These are phyloP conservation scores for Loripinus fragilis DNA, from an alignment of 2,888 invertebrate genomes.

Conservation along the genomic window DNA sequence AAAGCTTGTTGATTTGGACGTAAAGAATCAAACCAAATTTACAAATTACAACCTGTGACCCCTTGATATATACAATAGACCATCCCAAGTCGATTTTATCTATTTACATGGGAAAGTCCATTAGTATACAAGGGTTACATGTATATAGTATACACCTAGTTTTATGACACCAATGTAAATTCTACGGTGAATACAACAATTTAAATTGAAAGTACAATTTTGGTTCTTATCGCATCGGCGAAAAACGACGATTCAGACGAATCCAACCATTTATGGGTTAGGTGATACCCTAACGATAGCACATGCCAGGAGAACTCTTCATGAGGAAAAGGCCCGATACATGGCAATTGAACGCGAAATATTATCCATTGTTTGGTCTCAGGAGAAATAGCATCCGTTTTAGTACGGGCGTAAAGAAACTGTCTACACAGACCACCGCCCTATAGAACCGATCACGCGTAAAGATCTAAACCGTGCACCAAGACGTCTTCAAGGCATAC, in stretches of 20 bases:
- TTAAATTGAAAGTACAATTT: too few relatives aligned
- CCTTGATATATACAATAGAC: too few relatives aligned
- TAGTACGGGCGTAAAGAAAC: conserved; percentile 14
- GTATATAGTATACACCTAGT: too few relatives aligned
- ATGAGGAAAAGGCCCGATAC: conserved; percentile 24
- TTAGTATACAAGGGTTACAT: too few relatives aligned
- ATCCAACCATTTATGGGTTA: conserved; percentile 17
- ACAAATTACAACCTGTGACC: too few relatives aligned
- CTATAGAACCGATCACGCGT: conserved; percentile 30
- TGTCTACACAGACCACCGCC: conserved; percentile 16
- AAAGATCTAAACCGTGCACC: conserved; percentile 30
- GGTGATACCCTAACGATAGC: conserved; percentile 35
- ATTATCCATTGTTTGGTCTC: conserved; percentile 15
- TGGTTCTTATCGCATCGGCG: too few relatives aligned
- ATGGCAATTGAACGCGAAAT: conserved; percentile 27
- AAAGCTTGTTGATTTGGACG: too few relatives aligned
- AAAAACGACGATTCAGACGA: conserved; percentile 12
- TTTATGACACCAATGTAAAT: too few relatives aligned
- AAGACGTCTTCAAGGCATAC: conserved; percentile 32
- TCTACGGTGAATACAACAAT: too few relatives aligned
- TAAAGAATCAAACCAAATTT: too few relatives aligned
- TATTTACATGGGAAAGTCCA: too few relatives aligned
- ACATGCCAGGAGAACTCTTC: conserved; percentile 28
- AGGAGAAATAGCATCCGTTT: conserved; percentile 24
- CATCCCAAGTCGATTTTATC: too few relatives aligned